phyloP scores from a whole-genome alignment of 2,797 vertebrate genomes.

The Lutjanus argentimaculatus region DNA sequence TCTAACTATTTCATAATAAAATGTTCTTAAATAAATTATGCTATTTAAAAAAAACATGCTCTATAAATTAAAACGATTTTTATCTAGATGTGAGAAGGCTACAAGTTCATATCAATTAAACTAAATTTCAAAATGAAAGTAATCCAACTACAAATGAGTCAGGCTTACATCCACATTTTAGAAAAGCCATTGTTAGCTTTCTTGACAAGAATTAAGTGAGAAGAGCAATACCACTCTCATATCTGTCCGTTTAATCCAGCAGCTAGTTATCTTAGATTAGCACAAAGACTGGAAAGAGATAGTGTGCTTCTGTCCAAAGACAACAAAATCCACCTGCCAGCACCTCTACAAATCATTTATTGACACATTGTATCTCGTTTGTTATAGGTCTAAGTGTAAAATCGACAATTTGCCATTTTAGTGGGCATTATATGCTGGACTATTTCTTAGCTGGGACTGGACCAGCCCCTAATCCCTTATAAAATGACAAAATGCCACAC shows the following conservation, averaged over 20 bases:
- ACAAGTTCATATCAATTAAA: not conserved
- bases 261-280: not conserved
- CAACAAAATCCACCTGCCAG: not conserved
- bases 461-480: no score
- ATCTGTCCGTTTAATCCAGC: not conserved
- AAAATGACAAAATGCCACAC: not conserved
- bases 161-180: not conserved
- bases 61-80: not conserved
- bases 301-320: not conserved
- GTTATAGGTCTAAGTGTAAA: not conserved
- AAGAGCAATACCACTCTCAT: not conserved
- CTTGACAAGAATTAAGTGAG: not conserved
- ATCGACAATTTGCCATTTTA: not conserved
- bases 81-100: not conserved
- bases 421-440: not conserved
- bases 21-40: not conserved
- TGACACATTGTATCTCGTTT: not conserved
- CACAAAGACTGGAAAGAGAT: not conserved
- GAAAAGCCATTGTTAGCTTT: not conserved
- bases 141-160: not conserved
- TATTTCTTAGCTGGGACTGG: not conserved
- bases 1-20: slow-evolving; percentile 5
- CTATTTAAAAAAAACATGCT: not conserved
- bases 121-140: not conserved
- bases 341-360: not conserved